A percentile compares a stretch with the other conserved stretches of the same genome.
phyloP scores from a whole-genome alignment of 53 echinoderm and acorn worm species.

The Holothuria leucospilota region DNA sequence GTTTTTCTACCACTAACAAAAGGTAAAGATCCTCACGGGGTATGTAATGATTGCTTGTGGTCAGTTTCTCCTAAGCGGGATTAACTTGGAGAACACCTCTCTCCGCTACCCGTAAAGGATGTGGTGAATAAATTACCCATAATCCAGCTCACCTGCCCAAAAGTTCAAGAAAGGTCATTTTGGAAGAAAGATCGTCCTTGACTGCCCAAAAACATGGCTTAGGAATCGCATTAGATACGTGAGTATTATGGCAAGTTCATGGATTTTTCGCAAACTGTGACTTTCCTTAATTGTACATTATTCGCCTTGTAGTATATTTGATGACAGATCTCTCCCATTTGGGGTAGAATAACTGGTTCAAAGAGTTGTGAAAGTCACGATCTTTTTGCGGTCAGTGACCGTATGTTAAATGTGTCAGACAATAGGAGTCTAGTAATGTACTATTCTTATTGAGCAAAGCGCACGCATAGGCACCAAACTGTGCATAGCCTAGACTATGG shows the following conservation, averaged over 20 bases:
- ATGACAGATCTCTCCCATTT: not conserved
- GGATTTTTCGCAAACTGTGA: too few species aligned
- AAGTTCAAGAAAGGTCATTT: conserved; percentile 58
- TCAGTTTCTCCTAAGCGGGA: too few species aligned
- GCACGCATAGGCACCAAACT: conserved; percentile 29
- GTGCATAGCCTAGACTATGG: conserved; percentile 15
- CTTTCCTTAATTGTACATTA: too few species aligned
- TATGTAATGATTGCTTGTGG: too few species aligned
- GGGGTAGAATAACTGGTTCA: conserved; percentile 28
- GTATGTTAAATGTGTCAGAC: conserved; percentile 60
- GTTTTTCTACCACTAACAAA: too few species aligned
- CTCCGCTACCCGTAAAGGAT: not conserved
- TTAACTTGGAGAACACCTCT: too few species aligned
- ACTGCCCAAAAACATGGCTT: conserved; percentile 52
- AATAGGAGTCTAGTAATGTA: conserved; percentile 36
- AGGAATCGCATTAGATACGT: conserved; percentile 10
- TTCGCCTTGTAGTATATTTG: not conserved
- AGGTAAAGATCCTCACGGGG: too few species aligned
- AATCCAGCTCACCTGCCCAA: conserved; percentile 33
- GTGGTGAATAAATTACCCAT: conserved; percentile 58
- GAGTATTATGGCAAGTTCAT: too few species aligned
- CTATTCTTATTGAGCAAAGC: not conserved
- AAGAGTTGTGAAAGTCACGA: conserved; percentile 48
- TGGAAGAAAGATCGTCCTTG: conserved; percentile 48
- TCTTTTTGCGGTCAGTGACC: conserved; percentile 59